These are phyloP conservation scores for Hystrix cristata DNA, from an alignment of 2,113 vertebrate species.

Conservation along the genomic window DNA sequence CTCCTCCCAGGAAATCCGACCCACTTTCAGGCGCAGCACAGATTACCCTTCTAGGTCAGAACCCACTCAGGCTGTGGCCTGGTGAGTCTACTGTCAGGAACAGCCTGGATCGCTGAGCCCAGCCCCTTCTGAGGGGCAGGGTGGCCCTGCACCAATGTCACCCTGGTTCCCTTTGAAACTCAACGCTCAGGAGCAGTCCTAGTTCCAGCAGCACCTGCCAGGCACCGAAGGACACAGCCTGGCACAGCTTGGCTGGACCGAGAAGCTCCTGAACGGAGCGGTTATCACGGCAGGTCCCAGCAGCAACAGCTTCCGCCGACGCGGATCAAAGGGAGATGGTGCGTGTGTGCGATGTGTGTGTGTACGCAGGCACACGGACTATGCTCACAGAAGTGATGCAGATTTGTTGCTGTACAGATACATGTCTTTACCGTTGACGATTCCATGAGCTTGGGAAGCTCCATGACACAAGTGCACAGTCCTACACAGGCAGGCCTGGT, in stretches of 20 bases:
- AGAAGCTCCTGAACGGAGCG: not conserved
- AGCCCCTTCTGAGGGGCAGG: not conserved
- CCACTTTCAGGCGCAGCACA: not conserved
- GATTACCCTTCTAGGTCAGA: not conserved
- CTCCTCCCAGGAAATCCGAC: not conserved
- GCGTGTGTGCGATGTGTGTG: not conserved
- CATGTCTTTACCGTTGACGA: not conserved
- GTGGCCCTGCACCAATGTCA: not conserved
- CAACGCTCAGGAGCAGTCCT: not conserved
- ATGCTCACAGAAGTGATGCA: not conserved
- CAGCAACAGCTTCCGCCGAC: not conserved
- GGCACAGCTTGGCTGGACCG: not conserved
- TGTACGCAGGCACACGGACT: no score
- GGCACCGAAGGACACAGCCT: not conserved
- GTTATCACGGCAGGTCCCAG: not conserved
- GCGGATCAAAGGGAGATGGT: not conserved
- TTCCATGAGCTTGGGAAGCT: not conserved
- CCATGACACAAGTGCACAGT: rapidly evolving
- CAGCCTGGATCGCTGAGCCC: rapidly evolving
- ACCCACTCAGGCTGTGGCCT: rapidly evolving
- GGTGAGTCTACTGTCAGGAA: not conserved
- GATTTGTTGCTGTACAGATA: no score
- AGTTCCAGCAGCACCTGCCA: not conserved
- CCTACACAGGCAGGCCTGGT: rapidly evolving
- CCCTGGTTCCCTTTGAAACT: not conserved